Evolutionary conservation across 2,113 vertebrate species (phyloP).

Genomic region (Sitta europaea): DNA sequence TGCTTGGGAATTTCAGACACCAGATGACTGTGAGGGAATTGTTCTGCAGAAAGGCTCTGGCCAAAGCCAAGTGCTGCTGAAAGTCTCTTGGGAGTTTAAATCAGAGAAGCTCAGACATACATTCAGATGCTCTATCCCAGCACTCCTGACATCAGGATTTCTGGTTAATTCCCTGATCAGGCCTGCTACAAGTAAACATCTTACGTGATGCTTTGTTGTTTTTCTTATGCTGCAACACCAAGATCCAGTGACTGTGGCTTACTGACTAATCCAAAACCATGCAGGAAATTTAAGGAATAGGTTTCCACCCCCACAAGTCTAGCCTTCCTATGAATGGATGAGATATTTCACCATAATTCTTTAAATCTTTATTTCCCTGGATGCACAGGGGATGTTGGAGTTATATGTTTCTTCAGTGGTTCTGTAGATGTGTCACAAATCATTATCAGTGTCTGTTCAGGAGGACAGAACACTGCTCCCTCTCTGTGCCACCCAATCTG

Average conservation of each 20-base stretch:
- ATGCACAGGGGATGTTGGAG: neutral
- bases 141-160: neutral
- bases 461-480: neutral
- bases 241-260: neutral
- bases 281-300: neutral
- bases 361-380: neutral
- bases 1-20: neutral
- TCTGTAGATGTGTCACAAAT: neutral
- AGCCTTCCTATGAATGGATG: slow-evolving; percentile 31
- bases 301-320: neutral
- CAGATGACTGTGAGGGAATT: neutral
- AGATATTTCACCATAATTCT: slow-evolving; percentile 23
- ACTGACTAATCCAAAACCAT: slow-evolving; percentile 18
- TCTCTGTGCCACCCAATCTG: fast-evolving
- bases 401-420: neutral
- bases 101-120: neutral
- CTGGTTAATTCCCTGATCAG: neutral
- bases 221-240: neutral
- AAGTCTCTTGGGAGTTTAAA: neutral
- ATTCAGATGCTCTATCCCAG: neutral
- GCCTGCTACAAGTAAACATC: neutral
- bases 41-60: neutral
- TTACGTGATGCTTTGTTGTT: neutral
- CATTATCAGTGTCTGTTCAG: neutral
- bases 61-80: neutral